Evolutionary conservation across 2,888 invertebrate species (phyloP), one percentile per base, ranked within the genome.

Genomic region (Athrips mouffetella): DNA sequence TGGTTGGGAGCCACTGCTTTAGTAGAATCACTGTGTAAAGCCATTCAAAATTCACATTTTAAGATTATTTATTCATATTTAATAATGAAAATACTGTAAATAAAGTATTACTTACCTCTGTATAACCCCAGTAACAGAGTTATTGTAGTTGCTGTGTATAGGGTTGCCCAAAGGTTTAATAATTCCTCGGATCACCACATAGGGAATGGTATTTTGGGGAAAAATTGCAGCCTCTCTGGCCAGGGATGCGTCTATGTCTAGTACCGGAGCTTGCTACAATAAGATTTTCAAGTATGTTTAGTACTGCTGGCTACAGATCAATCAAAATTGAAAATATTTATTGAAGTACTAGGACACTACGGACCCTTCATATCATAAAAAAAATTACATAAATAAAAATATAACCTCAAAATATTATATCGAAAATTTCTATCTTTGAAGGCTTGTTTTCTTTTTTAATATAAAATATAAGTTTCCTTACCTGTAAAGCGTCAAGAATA

Each of bases 131-230:
- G 92, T 91, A 2, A 95, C 91, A 47, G 91, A 89, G 47, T 92
- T 91, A 66, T 94, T 92, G 73, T 94, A 92, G 59, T 91, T 90
- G 76, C 95, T 95, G 47, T 89, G 90, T 53, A 96, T 91, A 1
- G 95, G 93, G 57, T 90, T 91, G 5, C 94, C 94, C 3, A 96
- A 82, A 0, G 96, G 93, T 66, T 92, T 92, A 1, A 96, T 93
- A 20, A 91, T 89, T 1, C 96, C 96, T 48, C 94, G 83, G 47
- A 96, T 89, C 16, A 94, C 93, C 33, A 93, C 92, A 81, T 94
- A 96, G 0, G 92, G 91, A 52, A 95, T 85, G 57, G 91, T 92
- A 54, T 91, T 87, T 54, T 92, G 90, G 3, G 92, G 87, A 56
- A 91, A 91, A 46, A 90, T 89, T 39, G 88, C 79, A n/a, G 94